A percentile compares a stretch with the other conserved stretches of the same genome.
Conservation (phyloP, 1,140 invertebrate genomes). For the Amyelois transitella region DNA sequence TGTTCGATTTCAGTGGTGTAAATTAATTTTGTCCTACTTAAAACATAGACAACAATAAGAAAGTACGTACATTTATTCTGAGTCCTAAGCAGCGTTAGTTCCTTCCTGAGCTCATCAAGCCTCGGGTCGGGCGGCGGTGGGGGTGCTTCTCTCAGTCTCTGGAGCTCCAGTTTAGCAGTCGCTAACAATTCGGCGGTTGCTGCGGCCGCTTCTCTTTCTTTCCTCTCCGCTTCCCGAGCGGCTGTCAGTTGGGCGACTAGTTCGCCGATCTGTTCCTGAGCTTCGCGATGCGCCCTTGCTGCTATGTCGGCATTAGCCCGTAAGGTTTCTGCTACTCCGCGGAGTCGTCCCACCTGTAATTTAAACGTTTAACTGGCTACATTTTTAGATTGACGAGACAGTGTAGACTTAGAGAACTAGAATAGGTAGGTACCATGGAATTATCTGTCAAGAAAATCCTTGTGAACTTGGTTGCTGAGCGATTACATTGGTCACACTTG, state of each 20-base stretch:
- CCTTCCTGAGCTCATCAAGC: constrained; percentile 82
- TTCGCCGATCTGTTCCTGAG: constrained; percentile 73
- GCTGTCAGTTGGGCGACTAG: constrained; percentile 76
- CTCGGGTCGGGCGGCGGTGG: constrained; percentile 80
- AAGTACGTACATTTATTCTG: constrained; percentile 82
- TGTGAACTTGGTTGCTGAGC: no score
- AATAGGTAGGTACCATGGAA: neutral
- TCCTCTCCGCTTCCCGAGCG: constrained; percentile 69
- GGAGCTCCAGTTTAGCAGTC: constrained; percentile 71
- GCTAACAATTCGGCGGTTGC: constrained; percentile 66
- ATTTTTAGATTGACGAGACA: no score
- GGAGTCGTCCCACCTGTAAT: constrained; percentile 55
- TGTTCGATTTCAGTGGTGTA: no score
- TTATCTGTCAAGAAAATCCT: no score
- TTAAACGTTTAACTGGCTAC: no score
- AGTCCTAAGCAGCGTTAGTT: constrained; percentile 79
- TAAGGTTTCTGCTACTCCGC: constrained; percentile 73
- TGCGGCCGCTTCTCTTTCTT: constrained; percentile 42
- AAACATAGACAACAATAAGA: no score
- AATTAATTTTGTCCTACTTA: no score
- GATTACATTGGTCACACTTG: no score
- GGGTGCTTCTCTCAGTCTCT: constrained; percentile 66
- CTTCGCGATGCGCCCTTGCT: constrained; percentile 73
- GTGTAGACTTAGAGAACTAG: no score
- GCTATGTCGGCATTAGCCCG: constrained; percentile 76